These are phyloP conservation scores for Sycophaga agraensis DNA, from an alignment of 1,140 invertebrate genomes.

Conservation along the genomic window DNA sequence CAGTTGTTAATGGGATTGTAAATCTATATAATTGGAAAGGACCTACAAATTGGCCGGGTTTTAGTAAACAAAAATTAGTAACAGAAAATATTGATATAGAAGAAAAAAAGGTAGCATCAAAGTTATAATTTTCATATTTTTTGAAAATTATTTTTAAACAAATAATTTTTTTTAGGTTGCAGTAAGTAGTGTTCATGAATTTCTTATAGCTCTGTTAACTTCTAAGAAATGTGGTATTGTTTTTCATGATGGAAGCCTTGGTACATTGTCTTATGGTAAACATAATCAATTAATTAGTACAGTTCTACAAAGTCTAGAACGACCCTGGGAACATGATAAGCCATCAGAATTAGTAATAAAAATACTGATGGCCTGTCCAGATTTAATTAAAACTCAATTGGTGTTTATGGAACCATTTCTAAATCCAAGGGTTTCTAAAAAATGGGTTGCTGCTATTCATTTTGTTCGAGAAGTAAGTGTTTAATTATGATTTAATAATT, in stretches of 20 bases:
- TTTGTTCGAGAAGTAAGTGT: constrained; percentile 59
- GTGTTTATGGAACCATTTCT: constrained; percentile 61
- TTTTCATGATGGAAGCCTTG: constrained; percentile 65
- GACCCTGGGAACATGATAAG: constrained; percentile 67
- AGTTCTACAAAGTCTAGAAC: constrained; percentile 64
- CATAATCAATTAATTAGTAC: constrained; percentile 67
- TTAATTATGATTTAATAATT: too few species aligned
- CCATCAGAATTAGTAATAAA: constrained; percentile 66
- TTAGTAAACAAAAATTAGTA: constrained; percentile 35
- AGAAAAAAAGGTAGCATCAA: constrained; percentile 55
- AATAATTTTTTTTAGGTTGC: constrained; percentile 48
- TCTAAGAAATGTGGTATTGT: constrained; percentile 71
- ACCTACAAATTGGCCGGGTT: constrained; percentile 57
- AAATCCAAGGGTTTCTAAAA: constrained; percentile 60
- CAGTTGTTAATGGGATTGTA: constrained; percentile 66
- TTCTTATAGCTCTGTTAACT: constrained; percentile 69
- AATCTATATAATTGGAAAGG: constrained; percentile 77
- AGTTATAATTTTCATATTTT: constrained; percentile 3
- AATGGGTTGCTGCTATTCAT: constrained; percentile 60
- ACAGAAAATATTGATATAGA: constrained; percentile 46
- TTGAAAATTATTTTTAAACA: constrained; percentile 2
- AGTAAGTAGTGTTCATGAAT: constrained; percentile 62
- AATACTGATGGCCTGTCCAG: constrained; percentile 70
- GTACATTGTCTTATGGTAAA: constrained; percentile 57
- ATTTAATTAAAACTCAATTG: constrained; percentile 68